Evolutionary conservation across 2,113 vertebrate genomes (phyloP).

Genomic region (Mirounga angustirostris): DNA sequence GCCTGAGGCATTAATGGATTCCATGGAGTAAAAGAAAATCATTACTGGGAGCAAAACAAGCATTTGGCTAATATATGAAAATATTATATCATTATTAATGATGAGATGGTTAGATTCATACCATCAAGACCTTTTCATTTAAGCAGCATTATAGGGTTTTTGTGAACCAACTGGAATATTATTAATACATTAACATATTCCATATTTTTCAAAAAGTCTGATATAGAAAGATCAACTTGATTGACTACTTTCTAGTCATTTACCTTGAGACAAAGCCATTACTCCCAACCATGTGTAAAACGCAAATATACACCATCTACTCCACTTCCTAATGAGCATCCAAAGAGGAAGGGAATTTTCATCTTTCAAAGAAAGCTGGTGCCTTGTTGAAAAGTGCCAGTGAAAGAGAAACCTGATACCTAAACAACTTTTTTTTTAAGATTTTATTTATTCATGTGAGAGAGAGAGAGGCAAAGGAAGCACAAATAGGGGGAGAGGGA

Average conservation of each 20-base stretch:
- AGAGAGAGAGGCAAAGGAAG: too few relatives aligned
- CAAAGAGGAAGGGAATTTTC: background rate
- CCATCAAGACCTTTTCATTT: constrained; percentile 36
- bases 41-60: constrained; percentile 24
- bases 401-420: background rate
- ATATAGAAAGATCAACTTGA: constrained; percentile 25
- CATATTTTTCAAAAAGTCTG: constrained; percentile 4
- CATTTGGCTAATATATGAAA: constrained; percentile 51
- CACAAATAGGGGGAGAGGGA: too few relatives aligned
- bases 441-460: too few relatives aligned
- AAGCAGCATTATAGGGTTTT: constrained; percentile 61
- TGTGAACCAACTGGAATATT: background rate
- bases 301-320: background rate
- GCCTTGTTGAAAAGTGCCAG: background rate
- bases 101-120: constrained; percentile 25
- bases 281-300: constrained; percentile 16
- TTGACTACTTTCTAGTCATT: constrained; percentile 13
- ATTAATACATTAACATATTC: constrained; percentile 48
- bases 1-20: background rate
- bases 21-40: background rate
- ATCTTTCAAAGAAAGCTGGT: background rate
- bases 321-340: background rate
- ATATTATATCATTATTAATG: constrained; percentile 42
- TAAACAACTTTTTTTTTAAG: background rate
- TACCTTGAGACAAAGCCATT: constrained; percentile 44